Evolutionary conservation across 2,797 vertebrate species (phyloP).

Genomic region (Hipposideros larvatus): DNA sequence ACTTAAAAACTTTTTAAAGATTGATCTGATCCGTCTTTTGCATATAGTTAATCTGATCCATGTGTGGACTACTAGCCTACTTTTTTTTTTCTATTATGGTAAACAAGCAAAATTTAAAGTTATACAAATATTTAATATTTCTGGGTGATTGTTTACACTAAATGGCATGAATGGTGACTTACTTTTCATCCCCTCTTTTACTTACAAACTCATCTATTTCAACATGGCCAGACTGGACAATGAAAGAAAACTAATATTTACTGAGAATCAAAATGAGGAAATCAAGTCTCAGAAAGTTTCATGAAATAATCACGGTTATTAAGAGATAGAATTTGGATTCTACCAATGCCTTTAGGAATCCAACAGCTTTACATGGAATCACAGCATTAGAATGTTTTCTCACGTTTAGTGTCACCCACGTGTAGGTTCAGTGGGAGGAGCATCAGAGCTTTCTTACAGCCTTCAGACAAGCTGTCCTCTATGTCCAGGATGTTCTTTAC

Average conservation of each 20-base stretch:
- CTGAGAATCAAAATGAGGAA: neutral
- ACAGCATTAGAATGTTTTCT: neutral
- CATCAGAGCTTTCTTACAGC: neutral
- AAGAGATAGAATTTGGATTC: neutral
- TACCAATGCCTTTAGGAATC: neutral
- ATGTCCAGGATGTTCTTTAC: neutral
- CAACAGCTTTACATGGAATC: neutral
- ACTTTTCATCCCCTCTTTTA: neutral
- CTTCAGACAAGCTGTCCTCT: neutral
- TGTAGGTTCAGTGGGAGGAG: slow-evolving; percentile 8
- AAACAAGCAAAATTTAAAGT: slow-evolving; percentile 37
- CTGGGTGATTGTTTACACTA: neutral
- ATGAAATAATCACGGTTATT: slow-evolving; percentile 21
- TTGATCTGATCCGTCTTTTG: rapidly evolving
- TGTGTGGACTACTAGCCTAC: neutral
- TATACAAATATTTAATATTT: neutral
- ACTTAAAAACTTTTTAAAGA: neutral
- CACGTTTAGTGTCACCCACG: neutral
- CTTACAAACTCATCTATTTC: neutral
- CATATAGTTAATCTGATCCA: neutral
- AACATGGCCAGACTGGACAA: neutral
- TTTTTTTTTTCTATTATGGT: neutral
- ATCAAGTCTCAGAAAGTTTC: neutral
- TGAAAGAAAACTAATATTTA: neutral
- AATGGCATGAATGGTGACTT: neutral